Conservation (phyloP, 2,113 vertebrate genomes). For the Enhydra lutris region DNA sequence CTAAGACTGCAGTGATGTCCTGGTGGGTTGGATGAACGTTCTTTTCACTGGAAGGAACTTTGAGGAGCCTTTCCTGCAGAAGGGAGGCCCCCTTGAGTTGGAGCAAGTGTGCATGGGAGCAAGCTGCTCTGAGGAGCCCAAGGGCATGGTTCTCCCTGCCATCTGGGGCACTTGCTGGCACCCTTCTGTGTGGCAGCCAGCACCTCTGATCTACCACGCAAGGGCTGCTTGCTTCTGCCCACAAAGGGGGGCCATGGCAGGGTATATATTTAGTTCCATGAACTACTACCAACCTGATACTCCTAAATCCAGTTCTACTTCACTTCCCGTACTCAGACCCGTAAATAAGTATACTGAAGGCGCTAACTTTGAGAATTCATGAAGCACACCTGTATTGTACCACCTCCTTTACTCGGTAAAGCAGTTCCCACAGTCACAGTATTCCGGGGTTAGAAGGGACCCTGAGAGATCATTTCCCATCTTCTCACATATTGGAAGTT, state of each 20-base stretch:
- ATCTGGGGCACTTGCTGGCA: background rate
- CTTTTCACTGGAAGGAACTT: background rate
- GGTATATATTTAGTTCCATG: background rate
- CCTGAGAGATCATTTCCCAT: background rate
- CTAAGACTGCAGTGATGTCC: background rate
- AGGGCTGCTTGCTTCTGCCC: background rate
- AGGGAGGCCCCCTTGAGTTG: background rate
- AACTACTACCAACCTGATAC: fast-evolving
- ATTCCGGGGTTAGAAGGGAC: background rate
- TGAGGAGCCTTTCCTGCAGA: background rate
- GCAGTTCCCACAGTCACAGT: background rate
- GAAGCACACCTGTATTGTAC: background rate
- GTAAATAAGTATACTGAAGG: background rate
- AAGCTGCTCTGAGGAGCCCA: background rate
- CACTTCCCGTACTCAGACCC: background rate
- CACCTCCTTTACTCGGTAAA: background rate
- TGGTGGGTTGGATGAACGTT: background rate
- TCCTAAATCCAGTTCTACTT: background rate
- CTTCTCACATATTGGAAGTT: background rate
- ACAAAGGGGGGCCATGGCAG: too few relatives aligned
- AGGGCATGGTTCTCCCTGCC: background rate
- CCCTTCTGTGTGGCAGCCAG: background rate
- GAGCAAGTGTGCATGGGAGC: background rate
- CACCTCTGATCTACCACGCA: background rate
- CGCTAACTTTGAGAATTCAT: background rate